Evolutionary conservation across 2,113 vertebrate species (phyloP).

Genomic region (Pseudopipra pipra): DNA sequence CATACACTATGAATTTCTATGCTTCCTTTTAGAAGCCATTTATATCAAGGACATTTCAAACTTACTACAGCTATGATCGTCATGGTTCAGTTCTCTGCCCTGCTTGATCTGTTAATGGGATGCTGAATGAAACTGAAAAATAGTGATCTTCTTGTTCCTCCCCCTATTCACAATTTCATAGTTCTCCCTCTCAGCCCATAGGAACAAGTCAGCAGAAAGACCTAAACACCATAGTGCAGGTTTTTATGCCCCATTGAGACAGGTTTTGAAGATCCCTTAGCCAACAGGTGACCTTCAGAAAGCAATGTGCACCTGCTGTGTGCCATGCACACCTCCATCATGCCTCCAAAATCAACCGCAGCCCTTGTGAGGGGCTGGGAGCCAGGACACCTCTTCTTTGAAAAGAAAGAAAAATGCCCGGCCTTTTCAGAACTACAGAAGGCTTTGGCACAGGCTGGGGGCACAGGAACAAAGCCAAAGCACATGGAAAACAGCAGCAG

Average conservation of each 20-base stretch:
- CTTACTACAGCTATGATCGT: background rate
- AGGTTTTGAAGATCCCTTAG: background rate
- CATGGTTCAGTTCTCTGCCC: background rate
- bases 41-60: background rate
- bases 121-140: background rate
- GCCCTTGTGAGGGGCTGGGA: background rate
- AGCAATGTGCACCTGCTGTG: background rate
- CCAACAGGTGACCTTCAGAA: background rate
- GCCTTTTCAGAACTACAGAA: slow-evolving; percentile 34
- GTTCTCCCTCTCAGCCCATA: background rate
- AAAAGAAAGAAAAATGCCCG: slow-evolving; percentile 28
- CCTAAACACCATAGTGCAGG: background rate
- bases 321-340: background rate
- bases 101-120: background rate
- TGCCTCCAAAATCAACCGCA: background rate
- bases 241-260: background rate
- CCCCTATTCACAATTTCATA: background rate
- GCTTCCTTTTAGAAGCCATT: background rate
- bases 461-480: slow-evolving; percentile 58
- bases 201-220: background rate
- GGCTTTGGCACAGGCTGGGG: slow-evolving; percentile 27
- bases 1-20: background rate
- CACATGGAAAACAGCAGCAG: slow-evolving; percentile 44
- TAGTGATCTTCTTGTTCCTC: background rate
- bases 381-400: slow-evolving; percentile 41